Base-by-base conservation (phyloP, 2,888 invertebrate genomes). In the Dicranocentrus wangi region DNA sequence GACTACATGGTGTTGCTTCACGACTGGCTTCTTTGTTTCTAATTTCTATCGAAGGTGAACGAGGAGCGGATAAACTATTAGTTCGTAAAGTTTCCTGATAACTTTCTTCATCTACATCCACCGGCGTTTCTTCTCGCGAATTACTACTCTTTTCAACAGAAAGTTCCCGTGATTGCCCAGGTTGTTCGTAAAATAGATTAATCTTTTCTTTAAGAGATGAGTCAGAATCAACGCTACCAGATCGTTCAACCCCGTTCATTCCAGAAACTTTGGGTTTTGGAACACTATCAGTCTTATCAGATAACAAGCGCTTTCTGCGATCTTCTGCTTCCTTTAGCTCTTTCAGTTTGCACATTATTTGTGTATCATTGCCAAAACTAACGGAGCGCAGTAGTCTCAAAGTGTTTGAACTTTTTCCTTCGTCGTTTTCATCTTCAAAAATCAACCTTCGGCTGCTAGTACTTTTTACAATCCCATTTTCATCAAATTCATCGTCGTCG, bases 311-410 rank as follows among this genome's bases (percentile, higher is more conserved):
- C 43, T 69, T 76, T 17, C 63, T 77, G 10, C 75, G 69, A 21
- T 83, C 81, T 13, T 65, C 81, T 2, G 80, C 77, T 39, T 87
- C 77, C 55, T 84, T 85, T 13, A 87, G 32, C 60, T 85, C 85
- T 51, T 87, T 87, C 7, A 87, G 81, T 60, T 87, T 87, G 19
- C 84, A 83, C 85, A 88, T 86, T n/a, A 94, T 93, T 87, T 93
- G 93, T 5, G 93, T 93, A 88, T 94, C 94, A n/a, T 93, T 93
- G 0, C 93, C 94, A 88, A 93, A 93, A 87, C 93, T 94, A 87
- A 94, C 93, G 0, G 93, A 93, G 83, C 89, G 88, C 15, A 87
- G 73, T 21, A 87, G 73, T 21, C 86, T 47, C 58, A 85, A 65
- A 1, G 85, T 84, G 47, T 81, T 82, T 28, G 77, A 78, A 69